Base-by-base conservation (phyloP, 2,113 vertebrate genomes). In the Cavia porcellus region DNA sequence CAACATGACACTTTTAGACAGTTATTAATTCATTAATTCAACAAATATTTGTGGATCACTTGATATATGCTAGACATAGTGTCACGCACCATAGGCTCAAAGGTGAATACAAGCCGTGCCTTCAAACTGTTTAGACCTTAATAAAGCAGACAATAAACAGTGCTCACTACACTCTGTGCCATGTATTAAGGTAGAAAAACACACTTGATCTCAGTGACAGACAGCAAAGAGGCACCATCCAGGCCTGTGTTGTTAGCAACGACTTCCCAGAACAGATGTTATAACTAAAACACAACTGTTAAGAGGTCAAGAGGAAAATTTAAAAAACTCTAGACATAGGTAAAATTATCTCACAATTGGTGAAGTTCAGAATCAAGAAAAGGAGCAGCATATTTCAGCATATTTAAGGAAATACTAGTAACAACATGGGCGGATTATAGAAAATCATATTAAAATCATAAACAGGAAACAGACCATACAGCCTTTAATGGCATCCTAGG, bases 1-100 rank as follows among this genome's bases (percentile, higher is more conserved):
- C 77, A 95, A n/a, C 61, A 62, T 89, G 96, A 96, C 90, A 96
- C 90, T 82, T 94, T 86, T 77, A 94, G 80, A 96, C 85, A 95
- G 80, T 93, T 95, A 96, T 96, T 97, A 97, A 97, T 97, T 97
- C 86, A 96, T 93, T 93, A 95, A 94, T 94, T 96, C 92, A 94
- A 86, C 94, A 97, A 97, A 96, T 96, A 96, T 95, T 96, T 97
- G 94, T 86, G 94, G 70, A 88, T 96, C 90, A 47, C 42, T 97
- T 96, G 88, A 94, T 96, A 68, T 47, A 92, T 79, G 14, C 85
- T 91, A 75, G 52, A 88, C 84, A 70, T 15, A 84, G 68, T 95
- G 17, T 10, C 9, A 24, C 47, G n/a, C 52, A 64, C 77, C 64
- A 0, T n/a, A 86, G 59, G 68, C 92, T 95, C 87, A 96, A 90